Conservation (phyloP, 2,797 vertebrate species). For the Microctenopoma steveboyesi region DNA sequence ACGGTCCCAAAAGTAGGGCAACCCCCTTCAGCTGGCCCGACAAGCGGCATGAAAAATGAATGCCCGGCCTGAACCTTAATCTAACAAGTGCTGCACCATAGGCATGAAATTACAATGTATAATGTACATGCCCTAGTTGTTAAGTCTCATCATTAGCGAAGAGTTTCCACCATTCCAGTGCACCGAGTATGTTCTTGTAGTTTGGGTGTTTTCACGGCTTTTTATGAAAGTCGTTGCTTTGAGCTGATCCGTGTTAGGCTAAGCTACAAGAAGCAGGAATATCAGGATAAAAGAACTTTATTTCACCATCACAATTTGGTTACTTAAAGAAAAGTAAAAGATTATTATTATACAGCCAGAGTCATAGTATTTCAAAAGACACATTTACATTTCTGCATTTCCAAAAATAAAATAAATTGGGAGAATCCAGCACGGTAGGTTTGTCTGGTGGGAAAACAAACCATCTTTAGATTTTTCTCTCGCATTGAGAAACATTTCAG, state of each 20-base stretch:
- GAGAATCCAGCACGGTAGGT: background rate
- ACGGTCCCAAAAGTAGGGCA: slow-evolving; percentile 33
- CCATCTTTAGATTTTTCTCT: slow-evolving; percentile 17
- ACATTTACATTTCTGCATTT: too few species aligned
- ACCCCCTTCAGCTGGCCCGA: background rate
- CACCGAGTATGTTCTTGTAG: background rate
- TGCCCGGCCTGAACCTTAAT: background rate
- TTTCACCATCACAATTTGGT: background rate
- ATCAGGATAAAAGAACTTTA: background rate
- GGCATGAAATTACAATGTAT: background rate
- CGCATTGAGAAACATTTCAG: slow-evolving; percentile 41
- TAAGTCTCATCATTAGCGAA: background rate
- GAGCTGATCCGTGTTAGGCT: background rate
- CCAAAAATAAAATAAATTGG: too few species aligned
- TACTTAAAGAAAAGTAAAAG: too few species aligned
- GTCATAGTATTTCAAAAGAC: too few species aligned
- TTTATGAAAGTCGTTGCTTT: background rate
- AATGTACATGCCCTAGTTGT: background rate
- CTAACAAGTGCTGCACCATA: background rate
- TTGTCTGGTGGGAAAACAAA: background rate
- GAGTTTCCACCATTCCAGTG: background rate
- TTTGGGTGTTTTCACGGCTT: background rate
- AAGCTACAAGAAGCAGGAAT: background rate
- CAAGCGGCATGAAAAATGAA: slow-evolving; percentile 18
- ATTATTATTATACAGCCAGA: too few species aligned